phyloP scores from a whole-genome alignment of 2,113 vertebrate genomes.

The Ochotona curzoniae region DNA sequence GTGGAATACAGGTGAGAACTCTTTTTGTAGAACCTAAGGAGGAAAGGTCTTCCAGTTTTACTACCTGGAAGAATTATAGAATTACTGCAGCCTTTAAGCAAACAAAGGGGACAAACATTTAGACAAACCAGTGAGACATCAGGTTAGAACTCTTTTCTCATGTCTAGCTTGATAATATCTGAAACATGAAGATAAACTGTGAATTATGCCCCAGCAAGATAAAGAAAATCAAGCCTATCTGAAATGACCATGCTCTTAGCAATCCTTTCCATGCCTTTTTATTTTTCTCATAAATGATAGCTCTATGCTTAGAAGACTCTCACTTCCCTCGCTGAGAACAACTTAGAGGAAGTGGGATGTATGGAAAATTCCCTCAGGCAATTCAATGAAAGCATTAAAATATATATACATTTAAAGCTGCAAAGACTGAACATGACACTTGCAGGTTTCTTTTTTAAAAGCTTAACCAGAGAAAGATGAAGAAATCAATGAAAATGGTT shows the following conservation, averaged over 20 bases:
- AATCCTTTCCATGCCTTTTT: neutral
- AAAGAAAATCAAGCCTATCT: constrained; percentile 35
- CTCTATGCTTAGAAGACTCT: neutral
- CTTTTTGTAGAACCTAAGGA: constrained; percentile 23
- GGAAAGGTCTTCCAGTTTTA: neutral
- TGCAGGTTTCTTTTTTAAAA: constrained; percentile 39
- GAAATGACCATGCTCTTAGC: constrained; percentile 37
- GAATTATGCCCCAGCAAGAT: neutral
- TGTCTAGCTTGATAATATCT: neutral
- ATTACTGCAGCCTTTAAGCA: constrained; percentile 2
- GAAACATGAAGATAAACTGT: constrained; percentile 44
- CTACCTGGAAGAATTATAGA: constrained; percentile 1
- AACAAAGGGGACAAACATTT: constrained; percentile 22
- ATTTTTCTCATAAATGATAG: constrained; percentile 58
- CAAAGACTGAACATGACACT: neutral
- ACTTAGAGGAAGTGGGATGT: constrained; percentile 44
- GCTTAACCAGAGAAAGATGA: constrained; percentile 44
- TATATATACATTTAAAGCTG: constrained; percentile 7
- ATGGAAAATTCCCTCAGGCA: neutral
- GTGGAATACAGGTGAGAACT: neutral
- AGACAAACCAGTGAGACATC: neutral
- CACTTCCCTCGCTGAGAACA: neutral
- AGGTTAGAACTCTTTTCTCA: constrained; percentile 3
- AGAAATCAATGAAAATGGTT: constrained; percentile 40
- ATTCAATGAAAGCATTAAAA: constrained; percentile 43